Evolutionary conservation across 2,113 vertebrate genomes (phyloP).

Genomic region (Pituophis catenifer): DNA sequence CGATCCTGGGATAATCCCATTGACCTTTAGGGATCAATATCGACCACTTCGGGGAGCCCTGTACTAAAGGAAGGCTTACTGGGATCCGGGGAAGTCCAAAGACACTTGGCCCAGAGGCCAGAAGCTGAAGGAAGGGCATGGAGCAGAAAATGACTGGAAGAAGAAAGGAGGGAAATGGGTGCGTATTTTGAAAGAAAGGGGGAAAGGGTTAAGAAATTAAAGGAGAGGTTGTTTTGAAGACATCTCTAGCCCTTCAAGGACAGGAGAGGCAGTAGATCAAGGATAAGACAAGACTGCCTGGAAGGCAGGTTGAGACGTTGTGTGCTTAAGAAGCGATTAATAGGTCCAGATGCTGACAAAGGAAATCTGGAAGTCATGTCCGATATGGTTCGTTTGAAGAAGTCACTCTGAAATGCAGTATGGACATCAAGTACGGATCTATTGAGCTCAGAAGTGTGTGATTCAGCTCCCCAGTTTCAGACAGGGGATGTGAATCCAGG

Average conservation of each 20-base stretch:
- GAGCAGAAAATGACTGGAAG: neutral
- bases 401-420: neutral
- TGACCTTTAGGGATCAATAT: neutral
- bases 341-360: neutral
- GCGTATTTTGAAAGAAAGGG: neutral
- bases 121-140: neutral
- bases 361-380: neutral
- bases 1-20: neutral
- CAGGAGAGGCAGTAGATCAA: neutral
- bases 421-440: neutral
- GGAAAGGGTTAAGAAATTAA: neutral
- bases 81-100: too few species aligned
- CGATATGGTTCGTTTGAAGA: neutral
- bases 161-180: neutral
- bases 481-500: neutral
- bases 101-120: neutral
- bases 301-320: neutral
- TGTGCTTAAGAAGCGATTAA: neutral
- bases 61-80: neutral
- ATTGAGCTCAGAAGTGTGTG: neutral
- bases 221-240: neutral
- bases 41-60: neutral
- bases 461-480: neutral
- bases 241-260: neutral
- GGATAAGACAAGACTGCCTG: neutral